These are phyloP conservation scores for Nysson spinosus DNA, from an alignment of 2,888 invertebrate species.

Conservation along the genomic window DNA sequence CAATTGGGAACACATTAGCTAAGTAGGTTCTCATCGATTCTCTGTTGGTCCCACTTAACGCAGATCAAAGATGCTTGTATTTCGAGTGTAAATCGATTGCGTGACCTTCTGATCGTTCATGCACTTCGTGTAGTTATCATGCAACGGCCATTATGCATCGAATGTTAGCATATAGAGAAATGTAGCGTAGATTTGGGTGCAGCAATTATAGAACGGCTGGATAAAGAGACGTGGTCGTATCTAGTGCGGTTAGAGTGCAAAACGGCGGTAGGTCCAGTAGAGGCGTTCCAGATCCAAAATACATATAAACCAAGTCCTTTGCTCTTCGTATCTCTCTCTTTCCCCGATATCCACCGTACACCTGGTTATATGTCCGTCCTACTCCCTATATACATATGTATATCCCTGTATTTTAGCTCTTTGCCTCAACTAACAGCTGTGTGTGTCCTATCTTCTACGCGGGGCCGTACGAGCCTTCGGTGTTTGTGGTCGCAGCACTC, in stretches of 20 bases:
- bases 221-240: constrained; percentile 52
- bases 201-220: constrained; percentile 54
- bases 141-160: constrained; percentile 23
- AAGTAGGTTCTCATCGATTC: not conserved
- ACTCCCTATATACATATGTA: not conserved
- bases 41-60: constrained; percentile 15
- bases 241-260: constrained; percentile 38
- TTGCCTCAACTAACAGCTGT: not conserved
- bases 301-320: no score
- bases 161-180: constrained; percentile 8
- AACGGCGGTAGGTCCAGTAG: constrained; percentile 22
- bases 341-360: no score
- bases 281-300: constrained; percentile 25
- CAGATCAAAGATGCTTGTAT: constrained; percentile 10
- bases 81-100: constrained; percentile 12
- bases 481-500: constrained; percentile 45
- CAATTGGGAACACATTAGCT: no score
- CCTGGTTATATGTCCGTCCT: no score
- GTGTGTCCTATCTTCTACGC: constrained; percentile 1
- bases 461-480: constrained; percentile 5
- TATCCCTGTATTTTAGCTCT: not conserved
- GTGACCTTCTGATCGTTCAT: not conserved
- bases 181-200: constrained; percentile 23
- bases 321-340: not conserved
- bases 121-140: constrained; percentile 25